phyloP scores from a whole-genome alignment of 2,113 vertebrate genomes.

The Eupsittula cactorum region DNA sequence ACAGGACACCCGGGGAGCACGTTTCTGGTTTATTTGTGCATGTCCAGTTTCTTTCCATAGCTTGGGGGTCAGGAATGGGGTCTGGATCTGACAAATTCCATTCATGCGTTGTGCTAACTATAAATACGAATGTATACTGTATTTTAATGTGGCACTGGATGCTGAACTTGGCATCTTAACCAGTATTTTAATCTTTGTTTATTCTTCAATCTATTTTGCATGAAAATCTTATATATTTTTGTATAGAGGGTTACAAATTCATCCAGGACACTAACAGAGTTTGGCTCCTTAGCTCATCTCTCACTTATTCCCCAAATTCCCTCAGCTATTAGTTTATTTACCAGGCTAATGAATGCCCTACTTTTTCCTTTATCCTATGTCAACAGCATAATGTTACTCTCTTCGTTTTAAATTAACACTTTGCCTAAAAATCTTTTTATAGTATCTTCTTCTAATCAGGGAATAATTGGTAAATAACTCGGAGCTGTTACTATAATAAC shows the following conservation, averaged over 20 bases:
- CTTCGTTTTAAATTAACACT: background rate
- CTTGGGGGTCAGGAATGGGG: background rate
- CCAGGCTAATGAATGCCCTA: background rate
- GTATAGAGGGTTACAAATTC: background rate
- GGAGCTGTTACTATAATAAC: background rate
- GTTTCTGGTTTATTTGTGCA: background rate
- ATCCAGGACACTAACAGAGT: background rate
- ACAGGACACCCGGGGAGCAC: rapidly evolving
- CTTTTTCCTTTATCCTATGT: background rate
- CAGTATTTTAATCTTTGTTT: background rate
- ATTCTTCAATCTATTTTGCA: background rate
- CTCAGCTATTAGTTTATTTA: background rate
- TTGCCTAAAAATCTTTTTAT: background rate
- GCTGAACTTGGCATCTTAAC: background rate
- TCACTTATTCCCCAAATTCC: background rate
- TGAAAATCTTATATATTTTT: background rate
- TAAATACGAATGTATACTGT: background rate
- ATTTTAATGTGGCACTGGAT: background rate
- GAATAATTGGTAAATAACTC: background rate
- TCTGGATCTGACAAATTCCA: background rate
- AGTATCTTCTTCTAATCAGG: background rate
- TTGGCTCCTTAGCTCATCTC: background rate
- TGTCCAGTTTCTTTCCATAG: background rate
- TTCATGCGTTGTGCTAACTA: background rate
- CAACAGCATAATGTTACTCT: background rate